Evolutionary conservation across 1,140 invertebrate genomes (phyloP), one percentile per base, ranked within the genome.

Genomic region (Eriocheir sinensis): DNA sequence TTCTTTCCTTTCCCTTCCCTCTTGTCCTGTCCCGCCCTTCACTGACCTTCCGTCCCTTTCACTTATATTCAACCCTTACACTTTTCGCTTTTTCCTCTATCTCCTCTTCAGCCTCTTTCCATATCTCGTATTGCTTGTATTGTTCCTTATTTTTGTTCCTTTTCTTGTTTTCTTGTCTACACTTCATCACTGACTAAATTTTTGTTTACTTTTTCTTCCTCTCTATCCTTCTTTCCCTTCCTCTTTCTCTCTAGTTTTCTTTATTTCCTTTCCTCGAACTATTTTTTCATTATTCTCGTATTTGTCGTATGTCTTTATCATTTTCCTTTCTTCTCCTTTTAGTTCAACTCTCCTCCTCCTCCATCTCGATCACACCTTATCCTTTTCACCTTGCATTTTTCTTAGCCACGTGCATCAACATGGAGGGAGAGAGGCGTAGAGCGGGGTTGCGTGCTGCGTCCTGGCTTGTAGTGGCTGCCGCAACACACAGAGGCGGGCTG

Each of bases 181-280:
- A n/a, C n/a, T n/a, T n/a, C n/a, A n/a, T n/a, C n/a, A n/a, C n/a
- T n/a, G n/a, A n/a, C n/a, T n/a, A n/a, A n/a, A n/a, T n/a, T n/a
- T n/a, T n/a, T n/a, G n/a, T 72, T 81, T n/a, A 27, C 80, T 81
- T n/a, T 81, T n/a, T 81, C 80, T 81, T n/a, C 30, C 80, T 81
- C 80, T 81, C 81, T 38, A 6, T 85, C 81, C 36, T 34, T 85
- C 81, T 85, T 34, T 85, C 32, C 36, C 81, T 85, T 34, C 27
- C 34, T 85, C 81, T 85, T 34, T 85, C 81, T 38, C 6, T n/a
- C 34, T 85, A 3, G 34, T n/a, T 36, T n/a, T 38, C 9, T n/a
- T 41, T n/a, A 6, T 27, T 1, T n/a, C 32, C 36, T 9, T 85
- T 6, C 27, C 30, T 85, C 30, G 4, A 6, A 17, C 30, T 85